Evolutionary conservation across 92 coral and sea anemone genomes (phyloP), one percentile per base, ranked within the genome.

Genomic region (Porites rus): DNA sequence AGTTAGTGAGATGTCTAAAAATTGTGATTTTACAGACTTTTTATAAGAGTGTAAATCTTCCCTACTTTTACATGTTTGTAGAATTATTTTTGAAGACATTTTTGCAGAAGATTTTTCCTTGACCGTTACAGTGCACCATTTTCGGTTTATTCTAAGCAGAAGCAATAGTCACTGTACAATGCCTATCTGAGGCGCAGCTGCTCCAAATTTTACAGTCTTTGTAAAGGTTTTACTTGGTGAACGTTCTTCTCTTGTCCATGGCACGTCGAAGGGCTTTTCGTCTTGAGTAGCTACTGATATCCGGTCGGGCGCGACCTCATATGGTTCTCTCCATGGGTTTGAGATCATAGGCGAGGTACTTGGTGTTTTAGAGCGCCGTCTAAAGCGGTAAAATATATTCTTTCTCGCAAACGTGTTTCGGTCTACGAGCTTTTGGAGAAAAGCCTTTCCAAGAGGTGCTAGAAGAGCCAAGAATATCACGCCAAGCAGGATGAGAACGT

Each of bases 401-500:
- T 62, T 83, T 14, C 50, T 50, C 59, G 61, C 14, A 51, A 73
- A 61, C 65, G 65, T 76, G 65, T 19, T 73, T 16, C 64, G 65
- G 28, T 51, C 50, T 64, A 83, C 1, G 1, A 76, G 14, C 21
- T 76, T 85, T 31, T 65, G 31, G 21, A 76, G 66, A 14, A 85
- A 8, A 38, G 69, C 52, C 54, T 54, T 85, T 51, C 88, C 88
- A 43, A 52, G 83, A 6, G 77, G 70, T 3, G 69, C 68, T 12
- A 76, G 66, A 9, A 85, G 58, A 54, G 46, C 28, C 0, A 58
- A 66, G 31, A 85, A 76, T 52, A 85, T 53, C 5, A 85, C 83
- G 19, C 90, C 85, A n/a, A 90, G 79, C 38, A 82, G 64, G 65
- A 90, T 81, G 25, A 86, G 63, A n/a, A 82, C 78, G 24, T 81